Percentiles rank a stretch among this genome's conserved stretches.
Evolutionary conservation across 2,888 invertebrate species (phyloP).

Genomic region (Amphimallon solstitiale): DNA sequence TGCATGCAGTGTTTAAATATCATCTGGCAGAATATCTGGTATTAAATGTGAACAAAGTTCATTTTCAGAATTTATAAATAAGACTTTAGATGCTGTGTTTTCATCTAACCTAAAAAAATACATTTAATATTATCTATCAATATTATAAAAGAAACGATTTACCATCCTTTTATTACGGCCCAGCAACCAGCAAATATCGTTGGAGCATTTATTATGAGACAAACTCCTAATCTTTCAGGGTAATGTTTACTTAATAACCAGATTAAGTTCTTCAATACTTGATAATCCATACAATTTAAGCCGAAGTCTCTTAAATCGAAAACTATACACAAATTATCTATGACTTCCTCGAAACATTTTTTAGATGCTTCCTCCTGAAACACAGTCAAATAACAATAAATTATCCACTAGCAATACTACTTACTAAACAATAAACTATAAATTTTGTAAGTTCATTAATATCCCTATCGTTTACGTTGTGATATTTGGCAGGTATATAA

Average conservation of each 20-base stretch:
- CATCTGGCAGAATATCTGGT: constrained; percentile 79
- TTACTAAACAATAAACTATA: constrained; percentile 79
- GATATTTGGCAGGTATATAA: constrained; percentile 82
- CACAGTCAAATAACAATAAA: no score
- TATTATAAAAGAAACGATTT: constrained; percentile 43
- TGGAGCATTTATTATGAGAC: constrained; percentile 79
- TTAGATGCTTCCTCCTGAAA: constrained; percentile 80
- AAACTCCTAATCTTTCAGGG: constrained; percentile 81
- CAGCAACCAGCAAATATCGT: constrained; percentile 81
- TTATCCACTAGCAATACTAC: constrained; percentile 49
- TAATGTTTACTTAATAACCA: constrained; percentile 82
- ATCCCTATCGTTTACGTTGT: constrained; percentile 75
- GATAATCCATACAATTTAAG: constrained; percentile 82
- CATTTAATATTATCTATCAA: constrained; percentile 18
- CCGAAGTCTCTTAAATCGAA: constrained; percentile 81
- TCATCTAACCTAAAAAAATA: constrained; percentile 72
- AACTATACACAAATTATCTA: constrained; percentile 82
- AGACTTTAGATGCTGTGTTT: constrained; percentile 80
- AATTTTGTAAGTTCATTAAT: constrained; percentile 82
- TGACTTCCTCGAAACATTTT: constrained; percentile 81
- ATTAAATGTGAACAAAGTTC: constrained; percentile 79
- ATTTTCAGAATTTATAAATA: constrained; percentile 75
- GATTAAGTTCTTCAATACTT: constrained; percentile 80
- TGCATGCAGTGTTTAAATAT: constrained; percentile 64
- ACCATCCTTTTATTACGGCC: constrained; percentile 81